Base-by-base conservation (phyloP, 2,113 vertebrate species). In the Strix aluco region DNA sequence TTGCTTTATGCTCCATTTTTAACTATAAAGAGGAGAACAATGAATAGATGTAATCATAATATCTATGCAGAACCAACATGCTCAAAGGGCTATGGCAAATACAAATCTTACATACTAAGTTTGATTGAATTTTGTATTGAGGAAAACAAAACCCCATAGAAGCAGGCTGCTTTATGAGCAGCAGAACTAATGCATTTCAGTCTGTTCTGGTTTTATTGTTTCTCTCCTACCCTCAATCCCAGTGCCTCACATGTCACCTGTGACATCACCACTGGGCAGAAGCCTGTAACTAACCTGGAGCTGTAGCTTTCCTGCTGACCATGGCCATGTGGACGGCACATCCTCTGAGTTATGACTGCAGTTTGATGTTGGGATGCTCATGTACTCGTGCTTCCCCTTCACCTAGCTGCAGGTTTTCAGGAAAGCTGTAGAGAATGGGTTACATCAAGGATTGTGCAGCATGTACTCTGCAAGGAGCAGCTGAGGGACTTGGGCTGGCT, bases 241-340 rank as follows among this genome's bases (percentile, higher is more conserved):
- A 58, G 46, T 21, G 38, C 40, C 51, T 70, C 36, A 4, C 0
- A 2, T 14, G 5, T 66, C 22, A 80, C 62, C 42, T 79, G 27
- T 40, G 62, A 4, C 44, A 32, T 13, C 0, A 2, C 22, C 11
- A 12, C 71, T 13, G 38, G 40, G 55, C 32, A 70, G 75, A 49
- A 72, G 61, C n/a, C 69, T 81, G 19, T 30, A 52, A 26, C 52
- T 36, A 36, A 47, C 34, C 26, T 36, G 40, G 15, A 63, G 29
- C 38, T 63, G 71, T 8, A 59, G 49, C 9, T 49, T 34, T 89
- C 21, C 66, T 30, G 55, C n/a, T 70, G 61, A 5, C 65, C 6
- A 1, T 5, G 19, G 66, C 22, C 4, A 6, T 13, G 19, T 1
- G 36, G 36, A 29, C 2, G 9, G 18, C 26, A 18, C 12, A 22